phyloP scores from a whole-genome alignment of 2,113 vertebrate genomes.

The Dicrurus megarhynchus region DNA sequence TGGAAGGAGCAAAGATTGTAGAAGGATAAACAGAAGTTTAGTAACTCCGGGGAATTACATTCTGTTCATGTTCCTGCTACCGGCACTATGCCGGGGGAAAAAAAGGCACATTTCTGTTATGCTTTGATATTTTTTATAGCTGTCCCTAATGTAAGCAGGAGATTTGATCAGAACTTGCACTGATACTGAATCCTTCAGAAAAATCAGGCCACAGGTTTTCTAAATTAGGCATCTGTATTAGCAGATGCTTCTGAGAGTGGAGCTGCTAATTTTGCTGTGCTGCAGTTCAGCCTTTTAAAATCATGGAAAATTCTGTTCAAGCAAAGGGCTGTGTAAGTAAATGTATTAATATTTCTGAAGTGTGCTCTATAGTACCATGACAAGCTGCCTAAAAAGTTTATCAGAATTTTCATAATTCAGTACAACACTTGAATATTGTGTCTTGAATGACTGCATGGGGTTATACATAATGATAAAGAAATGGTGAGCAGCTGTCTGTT shows the following conservation, averaged over 20 bases:
- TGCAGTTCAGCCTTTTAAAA: neutral
- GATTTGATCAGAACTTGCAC: neutral
- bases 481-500: constrained; percentile 15
- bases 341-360: neutral
- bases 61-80: neutral
- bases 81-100: fast-evolving
- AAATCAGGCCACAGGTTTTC: neutral
- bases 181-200: neutral
- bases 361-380: neutral
- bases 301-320: neutral
- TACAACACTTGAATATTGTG: neutral
- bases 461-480: neutral
- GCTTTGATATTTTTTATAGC: neutral
- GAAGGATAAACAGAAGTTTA: neutral
- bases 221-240: constrained; percentile 1
- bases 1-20: neutral
- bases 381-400: neutral
- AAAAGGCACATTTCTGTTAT: neutral
- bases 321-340: neutral
- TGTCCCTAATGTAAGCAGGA: neutral
- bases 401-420: neutral
- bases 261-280: neutral
- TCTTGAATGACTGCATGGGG: neutral
- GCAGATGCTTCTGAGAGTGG: neutral
- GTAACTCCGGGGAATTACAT: neutral